phyloP scores from a whole-genome alignment of 2,888 invertebrate species.

The Aporophyla lueneburgensis region DNA sequence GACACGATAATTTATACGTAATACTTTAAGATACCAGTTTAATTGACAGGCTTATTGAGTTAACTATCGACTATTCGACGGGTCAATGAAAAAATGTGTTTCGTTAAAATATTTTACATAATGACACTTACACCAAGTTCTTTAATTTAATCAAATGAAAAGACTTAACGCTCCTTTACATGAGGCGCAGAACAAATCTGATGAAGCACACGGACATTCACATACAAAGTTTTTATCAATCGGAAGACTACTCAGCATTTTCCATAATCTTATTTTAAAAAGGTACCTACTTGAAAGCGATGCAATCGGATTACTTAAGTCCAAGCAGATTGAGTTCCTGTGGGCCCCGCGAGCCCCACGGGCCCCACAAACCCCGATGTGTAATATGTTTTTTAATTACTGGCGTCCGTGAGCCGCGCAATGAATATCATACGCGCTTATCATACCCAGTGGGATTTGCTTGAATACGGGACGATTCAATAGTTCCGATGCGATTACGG shows the following conservation, averaged over 20 bases:
- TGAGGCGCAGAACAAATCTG: constrained; percentile 15
- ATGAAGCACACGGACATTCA: constrained; percentile 5
- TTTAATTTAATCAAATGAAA: constrained; percentile 29
- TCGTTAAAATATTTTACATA: constrained; percentile 9
- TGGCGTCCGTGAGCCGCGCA: constrained; percentile 55
- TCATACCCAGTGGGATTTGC: constrained; percentile 77
- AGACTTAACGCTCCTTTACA: constrained; percentile 1
- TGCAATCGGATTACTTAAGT: constrained; percentile 78
- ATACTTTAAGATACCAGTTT: constrained; percentile 13
- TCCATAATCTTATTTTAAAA: constrained; percentile 79
- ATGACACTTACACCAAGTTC: constrained; percentile 14
- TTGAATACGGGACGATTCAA: constrained; percentile 76
- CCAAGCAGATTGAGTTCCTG: constrained; percentile 72
- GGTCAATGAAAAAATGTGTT: not conserved
- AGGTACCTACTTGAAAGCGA: constrained; percentile 71
- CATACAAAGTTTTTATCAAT: constrained; percentile 60
- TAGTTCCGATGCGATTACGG: constrained; percentile 73
- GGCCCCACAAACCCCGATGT: constrained; percentile 60
- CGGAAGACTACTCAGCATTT: constrained; percentile 69
- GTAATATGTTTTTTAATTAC: constrained; percentile 88
- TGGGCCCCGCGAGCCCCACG: constrained; percentile 39
- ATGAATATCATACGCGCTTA: constrained; percentile 76
- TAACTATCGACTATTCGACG: constrained; percentile 3
- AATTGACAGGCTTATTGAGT: constrained; percentile 38
- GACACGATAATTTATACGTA: constrained; percentile 40